Evolutionary conservation across 2,797 vertebrate genomes (phyloP).

Genomic region (Poeciliopsis turneri): DNA sequence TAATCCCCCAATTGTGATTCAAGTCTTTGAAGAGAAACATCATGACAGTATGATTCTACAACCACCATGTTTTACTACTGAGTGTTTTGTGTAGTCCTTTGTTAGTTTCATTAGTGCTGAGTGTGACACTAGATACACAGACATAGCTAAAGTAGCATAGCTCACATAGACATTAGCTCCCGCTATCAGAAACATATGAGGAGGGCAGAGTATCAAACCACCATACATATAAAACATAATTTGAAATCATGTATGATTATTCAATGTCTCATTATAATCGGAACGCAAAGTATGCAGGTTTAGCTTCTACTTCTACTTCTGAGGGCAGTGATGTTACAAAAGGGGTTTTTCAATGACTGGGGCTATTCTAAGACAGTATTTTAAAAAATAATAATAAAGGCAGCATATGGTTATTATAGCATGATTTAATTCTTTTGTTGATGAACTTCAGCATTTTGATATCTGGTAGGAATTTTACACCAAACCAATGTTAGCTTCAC

Average conservation of each 20-base stretch:
- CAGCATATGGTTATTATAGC: conserved; percentile 9
- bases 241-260: no score
- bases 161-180: no score
- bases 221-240: no score
- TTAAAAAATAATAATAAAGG: background rate
- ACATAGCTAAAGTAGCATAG: no score
- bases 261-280: no score
- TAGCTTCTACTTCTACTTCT: no score
- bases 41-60: no score
- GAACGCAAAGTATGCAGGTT: no score
- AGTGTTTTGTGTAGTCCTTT: background rate
- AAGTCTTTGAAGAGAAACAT: background rate
- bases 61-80: background rate
- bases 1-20: background rate
- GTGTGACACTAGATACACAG: no score
- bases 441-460: conserved; percentile 4
- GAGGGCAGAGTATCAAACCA: no score
- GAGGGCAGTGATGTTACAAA: background rate
- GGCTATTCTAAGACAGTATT: conserved; percentile 4
- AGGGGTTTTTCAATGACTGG: background rate
- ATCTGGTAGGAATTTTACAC: background rate
- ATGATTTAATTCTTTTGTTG: conserved; percentile 7
- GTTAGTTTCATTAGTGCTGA: no score
- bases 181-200: no score
- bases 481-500: conserved; percentile 8